Evolutionary conservation across 2,113 vertebrate species (phyloP), one percentile per base, ranked within the genome.

Genomic region (Cavia porcellus): DNA sequence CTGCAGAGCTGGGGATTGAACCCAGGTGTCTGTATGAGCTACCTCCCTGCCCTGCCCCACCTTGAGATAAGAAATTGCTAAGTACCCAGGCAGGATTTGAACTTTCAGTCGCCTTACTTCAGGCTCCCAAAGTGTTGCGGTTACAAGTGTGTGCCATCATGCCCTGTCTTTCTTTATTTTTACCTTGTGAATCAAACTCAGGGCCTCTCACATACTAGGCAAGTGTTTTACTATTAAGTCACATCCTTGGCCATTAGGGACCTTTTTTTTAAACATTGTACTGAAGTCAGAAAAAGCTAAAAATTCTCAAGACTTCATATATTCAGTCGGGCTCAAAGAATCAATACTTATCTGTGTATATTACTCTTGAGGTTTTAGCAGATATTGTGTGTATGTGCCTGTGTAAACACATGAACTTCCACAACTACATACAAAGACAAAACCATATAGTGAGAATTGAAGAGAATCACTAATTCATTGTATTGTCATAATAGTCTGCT

Each of bases 241-340:
- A 64, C 38, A 77, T 30, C 35, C 74, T 17, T 17, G 52, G 13
- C 19, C 19, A 50, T 45, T 45, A 19, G 10, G 62, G 85, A 47
- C 47, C 17, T 52, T 42, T 92, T 93, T 93, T 55, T 70, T 82
- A 80, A 35, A 24, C 6, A 84, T 61, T 74, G 35, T 52, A 14
- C 22, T 83, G 85, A 79, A 86, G 52, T 92, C 13, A 92, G 72
- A 90, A 86, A 61, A 92, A 50, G 47, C 66, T 90, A 61, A 93
- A 95, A 94, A 35, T 32, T 92, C 42, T 89, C 4, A 83, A 77
- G 57, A 35, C 38, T 86, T 90, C 64, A 11, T 32, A 12, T 62
- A 38, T 88, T 8, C 47, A 13, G 14, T 6, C 28, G 80, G 70
- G 52, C 20, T 28, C 35, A 88, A 55, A 92, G 38, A 57, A 45